Base-by-base conservation (phyloP, 23 tunicate species). In the Halocynthia aurantium region DNA sequence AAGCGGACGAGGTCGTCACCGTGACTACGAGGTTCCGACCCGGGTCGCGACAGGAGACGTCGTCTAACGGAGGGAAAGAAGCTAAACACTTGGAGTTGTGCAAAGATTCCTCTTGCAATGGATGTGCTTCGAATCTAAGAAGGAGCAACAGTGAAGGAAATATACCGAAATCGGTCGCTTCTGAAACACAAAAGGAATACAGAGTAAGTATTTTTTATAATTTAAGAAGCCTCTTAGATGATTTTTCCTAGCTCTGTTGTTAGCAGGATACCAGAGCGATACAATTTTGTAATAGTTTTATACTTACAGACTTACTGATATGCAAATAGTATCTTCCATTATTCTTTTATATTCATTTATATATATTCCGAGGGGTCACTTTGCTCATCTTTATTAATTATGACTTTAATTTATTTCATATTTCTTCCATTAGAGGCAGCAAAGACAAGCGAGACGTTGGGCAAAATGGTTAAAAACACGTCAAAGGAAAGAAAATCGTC, bases 101-200 rank as follows among this genome's bases (percentile, higher is more conserved):
- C 21, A 54, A 62, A 7, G 78, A 74, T 13, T 53, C 78, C 6
- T 10, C 57, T 13, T 74, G 78, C 21, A 12, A 15, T 15, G 78
- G 78, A 8, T 74, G 78, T 49, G 55, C 64, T 8, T 13, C 55
- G 10, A 77, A 69, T 52, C 6, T 87, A 44, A 64, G 93, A 52
- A 50, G 93, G 13, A 81, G 86, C 67, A 87, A 87, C 86, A 87
- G 93, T 69, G 93, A 87, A 52, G 93, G 93, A 9, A 87, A 87
- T 69, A 13, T 87, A 8, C 79, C 86, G 8, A 77, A 77, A 77
- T 67, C 86, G 8, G 75, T 70, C 31, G 77, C 83, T 56, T 54
- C 69, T 21, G 85, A 86, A 21, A 72, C 92, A 57, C 93, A 82
- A 61, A 87, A 87, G 55, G 93, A 87, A 53, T 81, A 87, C 61